Evolutionary conservation across 2,888 invertebrate species (phyloP), one percentile per base, ranked within the genome.

Genomic region (Pilophorus perplexus): DNA sequence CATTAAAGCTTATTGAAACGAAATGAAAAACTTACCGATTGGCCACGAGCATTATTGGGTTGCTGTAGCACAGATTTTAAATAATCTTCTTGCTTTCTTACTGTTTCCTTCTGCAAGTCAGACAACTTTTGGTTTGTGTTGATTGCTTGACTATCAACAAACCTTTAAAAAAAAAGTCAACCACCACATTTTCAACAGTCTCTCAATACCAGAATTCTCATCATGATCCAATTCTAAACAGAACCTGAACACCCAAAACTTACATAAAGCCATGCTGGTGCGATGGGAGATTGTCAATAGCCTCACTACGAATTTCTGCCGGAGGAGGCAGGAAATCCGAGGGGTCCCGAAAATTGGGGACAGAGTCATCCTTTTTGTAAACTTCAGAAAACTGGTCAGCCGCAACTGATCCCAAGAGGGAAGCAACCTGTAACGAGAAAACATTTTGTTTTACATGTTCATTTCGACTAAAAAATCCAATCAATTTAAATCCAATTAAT

Each of bases 61-160:
- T 6, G 33, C 22, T 54, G 54, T 8, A 54, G 22, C 10, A 65
- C 54, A 10, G 52, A 23, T n/a, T 52, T 64, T 2, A 52, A 18
- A 16, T 40, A 64, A 2, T 64, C 64, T 16, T 54, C 64, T 25
- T 64, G 64, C n/a, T 28, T 64, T 23, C 54, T 22, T 16, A 64
- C 25, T 23, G 38, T 52, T 54, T 64, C 52, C 38, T 18, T 64
- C 16, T 64, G 40, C 6, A 12, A 18, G 20, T 40, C 40, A 14
- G 42, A 40, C n/a, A 38, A 33, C n/a, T n/a, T n/a, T n/a, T n/a
- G n/a, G n/a, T n/a, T n/a, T n/a, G n/a, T n/a, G n/a, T n/a, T n/a
- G n/a, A n/a, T n/a, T n/a, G n/a, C n/a, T n/a, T n/a, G n/a, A n/a
- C n/a, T n/a, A n/a, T n/a, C n/a, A n/a, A n/a, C n/a, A n/a, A n/a